Evolutionary conservation across 2,888 invertebrate genomes (phyloP), one percentile per base, ranked within the genome.

Genomic region (Monoplex corrugatus): DNA sequence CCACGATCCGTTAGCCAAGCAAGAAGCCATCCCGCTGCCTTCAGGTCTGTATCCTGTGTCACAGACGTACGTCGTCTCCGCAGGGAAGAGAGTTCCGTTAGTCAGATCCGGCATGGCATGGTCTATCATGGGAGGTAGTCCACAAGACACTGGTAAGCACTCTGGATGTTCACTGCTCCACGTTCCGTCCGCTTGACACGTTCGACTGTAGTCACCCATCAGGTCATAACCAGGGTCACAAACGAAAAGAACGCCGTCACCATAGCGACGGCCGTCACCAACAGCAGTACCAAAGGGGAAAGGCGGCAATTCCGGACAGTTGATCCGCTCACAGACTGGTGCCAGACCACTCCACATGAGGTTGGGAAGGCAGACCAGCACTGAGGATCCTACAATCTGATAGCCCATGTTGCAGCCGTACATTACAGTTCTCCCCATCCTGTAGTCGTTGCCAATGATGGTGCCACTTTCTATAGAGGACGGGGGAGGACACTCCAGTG

Each of bases 161-260:
- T 90, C 90, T 23, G 96, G 95, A 1, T 89, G 90, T 0, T 86
- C 84, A 0, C 91, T 93, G 80, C 92, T 93, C 95, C 95, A 95
- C 2, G 91, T 91, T n/a, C 95, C 95, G 86, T 95, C 93, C 5
- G 94, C 94, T 84, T 94, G 94, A 91, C 96, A 96, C 23, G 97
- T 97, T 87, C 98, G 97, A 94, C 98, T 98, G 94, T 98, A 97
- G 0, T 98, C 96, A 0, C 99, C 99, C 0, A 98, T 98, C 90
- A 98, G 97, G 95, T 98, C 98, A 96, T 98, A 98, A 2, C 95
- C 95, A 8, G 38, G 82, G 43, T 93, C 87, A 91, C 94, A 95
- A 82, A 68, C 89, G 87, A 95, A 95, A 44, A 43, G 88, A 23
- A 93, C 78, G 13, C 75, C 84, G 87, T 91, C 92, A 43, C 89